Conservation (phyloP, 2,113 vertebrate species). For the Erinaceus europaeus region DNA sequence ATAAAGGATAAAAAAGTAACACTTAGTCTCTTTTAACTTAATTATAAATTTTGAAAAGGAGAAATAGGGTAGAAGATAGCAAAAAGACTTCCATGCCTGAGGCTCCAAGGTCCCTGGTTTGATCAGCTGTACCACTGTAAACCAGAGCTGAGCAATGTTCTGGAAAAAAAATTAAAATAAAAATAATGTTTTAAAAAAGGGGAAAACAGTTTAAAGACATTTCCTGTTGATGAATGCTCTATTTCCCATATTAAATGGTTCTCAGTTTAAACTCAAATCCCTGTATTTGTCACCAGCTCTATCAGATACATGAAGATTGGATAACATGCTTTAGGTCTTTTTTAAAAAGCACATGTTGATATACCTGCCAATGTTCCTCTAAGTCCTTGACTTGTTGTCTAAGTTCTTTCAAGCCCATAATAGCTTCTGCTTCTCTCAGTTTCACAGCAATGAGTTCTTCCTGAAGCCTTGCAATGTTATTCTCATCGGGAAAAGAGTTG, state of each 20-base stretch:
- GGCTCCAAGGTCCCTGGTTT: too few relatives aligned
- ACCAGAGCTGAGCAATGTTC: too few relatives aligned
- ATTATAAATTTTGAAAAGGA: conserved; percentile 17
- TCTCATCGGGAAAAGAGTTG: conserved; percentile 94
- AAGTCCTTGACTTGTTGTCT: conserved; percentile 93
- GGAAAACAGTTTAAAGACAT: neutral
- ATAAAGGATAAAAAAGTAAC: neutral
- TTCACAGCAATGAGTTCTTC: conserved; percentile 97
- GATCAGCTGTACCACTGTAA: too few relatives aligned
- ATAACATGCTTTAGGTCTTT: neutral
- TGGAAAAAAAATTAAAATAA: too few relatives aligned
- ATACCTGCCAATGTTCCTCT: conserved; percentile 99
- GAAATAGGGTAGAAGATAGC: too few relatives aligned
- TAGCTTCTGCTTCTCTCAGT: conserved; percentile 94
- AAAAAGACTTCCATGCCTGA: too few relatives aligned
- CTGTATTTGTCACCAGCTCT: neutral
- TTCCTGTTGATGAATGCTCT: conserved; percentile 1
- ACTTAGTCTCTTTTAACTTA: neutral
- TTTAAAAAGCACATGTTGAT: neutral
- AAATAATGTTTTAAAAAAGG: too few relatives aligned
- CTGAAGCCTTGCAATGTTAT: conserved; percentile 94
- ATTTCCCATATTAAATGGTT: neutral
- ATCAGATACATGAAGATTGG: neutral
- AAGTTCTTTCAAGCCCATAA: conserved; percentile 93
- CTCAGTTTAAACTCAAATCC: conserved; percentile 8